Percentiles rank a stretch among this genome's conserved stretches.
phyloP scores from a whole-genome alignment of 2,888 invertebrate species.

The Callyntrura guangdongensis region DNA sequence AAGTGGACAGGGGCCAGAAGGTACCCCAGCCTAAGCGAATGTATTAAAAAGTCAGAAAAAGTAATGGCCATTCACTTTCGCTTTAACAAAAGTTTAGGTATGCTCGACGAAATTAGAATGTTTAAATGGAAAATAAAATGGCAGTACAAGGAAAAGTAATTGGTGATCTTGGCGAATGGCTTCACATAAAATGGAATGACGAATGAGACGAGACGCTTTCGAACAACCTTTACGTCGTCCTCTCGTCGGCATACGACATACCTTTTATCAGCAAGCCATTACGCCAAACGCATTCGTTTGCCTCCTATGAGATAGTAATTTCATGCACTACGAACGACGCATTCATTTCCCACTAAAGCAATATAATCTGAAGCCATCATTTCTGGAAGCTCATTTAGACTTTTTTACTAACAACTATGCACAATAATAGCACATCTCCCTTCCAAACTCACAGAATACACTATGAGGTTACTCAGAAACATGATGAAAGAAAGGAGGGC shows the following conservation, averaged over 20 bases:
- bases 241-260: neutral
- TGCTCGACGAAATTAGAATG: constrained; percentile 16
- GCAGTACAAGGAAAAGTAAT: constrained; percentile 29
- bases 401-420: constrained; percentile 2
- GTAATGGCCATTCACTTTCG: constrained; percentile 45
- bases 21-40: neutral
- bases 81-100: neutral
- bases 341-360: neutral
- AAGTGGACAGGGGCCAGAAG: neutral
- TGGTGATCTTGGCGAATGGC: constrained; percentile 55
- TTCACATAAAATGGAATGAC: constrained; percentile 65
- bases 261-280: constrained; percentile 14
- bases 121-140: neutral
- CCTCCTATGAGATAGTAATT: constrained; percentile 23
- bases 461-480: constrained; percentile 10
- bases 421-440: neutral
- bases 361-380: constrained; percentile 12
- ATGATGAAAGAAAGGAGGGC: neutral
- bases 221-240: constrained; percentile 11
- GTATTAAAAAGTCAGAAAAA: neutral
- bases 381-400: constrained; percentile 37
- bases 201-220: constrained; percentile 58
- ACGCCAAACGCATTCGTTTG: neutral
- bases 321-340: constrained; percentile 46
- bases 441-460: neutral